phyloP scores from a whole-genome alignment of 2,888 invertebrate species.

The Notodromas monacha region DNA sequence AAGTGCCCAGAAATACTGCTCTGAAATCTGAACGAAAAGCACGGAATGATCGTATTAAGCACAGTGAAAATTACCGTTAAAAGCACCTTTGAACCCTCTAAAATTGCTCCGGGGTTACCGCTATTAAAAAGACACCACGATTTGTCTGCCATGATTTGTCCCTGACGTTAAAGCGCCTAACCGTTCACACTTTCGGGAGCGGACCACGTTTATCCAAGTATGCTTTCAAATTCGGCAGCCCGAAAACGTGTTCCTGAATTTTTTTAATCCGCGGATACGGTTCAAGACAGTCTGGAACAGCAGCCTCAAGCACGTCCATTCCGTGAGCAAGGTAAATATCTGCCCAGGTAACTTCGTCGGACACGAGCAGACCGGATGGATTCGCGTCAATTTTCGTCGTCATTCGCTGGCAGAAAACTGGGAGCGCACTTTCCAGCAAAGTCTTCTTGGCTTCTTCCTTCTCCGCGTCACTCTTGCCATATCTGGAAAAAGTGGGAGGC shows the following conservation, averaged over 20 bases:
- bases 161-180: too few species aligned
- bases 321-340: background rate
- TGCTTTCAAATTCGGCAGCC: background rate
- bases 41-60: too few species aligned
- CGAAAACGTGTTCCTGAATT: background rate
- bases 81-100: too few species aligned
- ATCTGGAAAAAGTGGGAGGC: too few species aligned
- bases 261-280: background rate
- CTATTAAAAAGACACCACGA: too few species aligned
- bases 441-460: background rate
- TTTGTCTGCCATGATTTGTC: too few species aligned
- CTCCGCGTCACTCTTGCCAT: too few species aligned
- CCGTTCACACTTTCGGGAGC: too few species aligned
- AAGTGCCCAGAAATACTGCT: too few species aligned
- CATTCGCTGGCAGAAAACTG: background rate
- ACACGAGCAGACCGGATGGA: background rate
- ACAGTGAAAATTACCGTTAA: too few species aligned
- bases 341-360: background rate
- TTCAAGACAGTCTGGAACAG: background rate
- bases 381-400: background rate
- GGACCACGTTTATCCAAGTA: slow-evolving; percentile 1
- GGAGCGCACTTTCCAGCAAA: background rate
- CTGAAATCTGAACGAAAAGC: too few species aligned
- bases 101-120: too few species aligned
- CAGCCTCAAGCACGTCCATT: background rate